Evolutionary conservation across 2,888 invertebrate genomes (phyloP).

Genomic region (Bombyx huttoni): DNA sequence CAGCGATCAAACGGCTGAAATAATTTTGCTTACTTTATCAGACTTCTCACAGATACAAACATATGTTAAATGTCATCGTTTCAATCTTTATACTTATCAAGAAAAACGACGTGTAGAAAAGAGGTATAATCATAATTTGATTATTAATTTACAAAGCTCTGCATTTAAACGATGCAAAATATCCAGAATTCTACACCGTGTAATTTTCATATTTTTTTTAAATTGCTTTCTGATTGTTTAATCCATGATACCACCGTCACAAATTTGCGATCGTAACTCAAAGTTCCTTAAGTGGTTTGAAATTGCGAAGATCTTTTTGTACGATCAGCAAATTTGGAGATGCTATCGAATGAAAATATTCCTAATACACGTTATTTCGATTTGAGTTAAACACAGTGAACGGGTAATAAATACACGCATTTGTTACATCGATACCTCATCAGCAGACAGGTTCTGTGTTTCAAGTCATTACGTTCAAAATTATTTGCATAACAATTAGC

Average conservation of each 20-base stretch:
- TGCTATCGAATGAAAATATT: conserved; percentile 18
- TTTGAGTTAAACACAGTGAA: conserved; percentile 29
- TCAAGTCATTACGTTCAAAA: conserved; percentile 34
- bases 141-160: no score
- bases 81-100: conserved; percentile 4
- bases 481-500: conserved; percentile 36
- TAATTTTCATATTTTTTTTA: no score
- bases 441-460: conserved; percentile 28
- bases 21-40: conserved; percentile 6
- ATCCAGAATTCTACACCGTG: no score
- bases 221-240: no score
- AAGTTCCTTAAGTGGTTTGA: no score
- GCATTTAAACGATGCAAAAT: no score
- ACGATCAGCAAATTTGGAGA: conserved; percentile 12
- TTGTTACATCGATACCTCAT: conserved; percentile 24
- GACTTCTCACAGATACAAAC: background rate
- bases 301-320: no score
- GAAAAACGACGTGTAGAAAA: conserved; percentile 8
- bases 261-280: no score
- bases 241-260: no score
- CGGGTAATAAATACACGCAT: conserved; percentile 38
- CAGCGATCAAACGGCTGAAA: conserved; percentile 20
- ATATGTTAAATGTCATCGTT: conserved; percentile 4
- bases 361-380: conserved; percentile 19
- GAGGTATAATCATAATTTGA: background rate